Evolutionary conservation across 2,113 vertebrate genomes (phyloP).

Genomic region (Rafetus swinhoei): DNA sequence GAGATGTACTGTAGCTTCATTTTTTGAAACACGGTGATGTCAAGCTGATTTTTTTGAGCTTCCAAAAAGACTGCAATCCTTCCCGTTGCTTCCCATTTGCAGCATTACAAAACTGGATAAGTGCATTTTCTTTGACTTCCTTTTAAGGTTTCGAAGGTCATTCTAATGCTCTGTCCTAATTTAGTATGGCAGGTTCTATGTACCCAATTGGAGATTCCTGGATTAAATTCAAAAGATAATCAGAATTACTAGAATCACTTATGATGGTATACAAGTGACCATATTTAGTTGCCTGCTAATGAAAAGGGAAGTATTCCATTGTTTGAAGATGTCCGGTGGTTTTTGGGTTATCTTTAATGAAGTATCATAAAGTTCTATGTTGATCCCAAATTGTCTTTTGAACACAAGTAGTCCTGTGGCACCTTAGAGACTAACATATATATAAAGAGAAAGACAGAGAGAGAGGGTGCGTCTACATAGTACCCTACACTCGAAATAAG

Average conservation of each 20-base stretch:
- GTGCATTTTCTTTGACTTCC: not conserved
- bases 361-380: not conserved
- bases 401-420: no score
- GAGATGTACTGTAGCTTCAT: not conserved
- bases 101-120: not conserved
- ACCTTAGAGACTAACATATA: no score
- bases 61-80: not conserved
- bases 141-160: not conserved
- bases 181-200: not conserved
- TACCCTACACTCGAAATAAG: no score
- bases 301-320: not conserved
- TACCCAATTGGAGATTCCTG: not conserved
- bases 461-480: no score
- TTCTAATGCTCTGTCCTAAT: not conserved
- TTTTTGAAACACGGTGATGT: not conserved
- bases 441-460: no score
- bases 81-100: not conserved
- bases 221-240: accelerated
- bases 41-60: not conserved
- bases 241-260: not conserved
- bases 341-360: not conserved
- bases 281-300: not conserved
- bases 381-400: not conserved
- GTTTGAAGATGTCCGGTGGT: not conserved
- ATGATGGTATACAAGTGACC: not conserved